Base-by-base conservation (phyloP, 1,140 invertebrate species). In the Drosophila sproati region DNA sequence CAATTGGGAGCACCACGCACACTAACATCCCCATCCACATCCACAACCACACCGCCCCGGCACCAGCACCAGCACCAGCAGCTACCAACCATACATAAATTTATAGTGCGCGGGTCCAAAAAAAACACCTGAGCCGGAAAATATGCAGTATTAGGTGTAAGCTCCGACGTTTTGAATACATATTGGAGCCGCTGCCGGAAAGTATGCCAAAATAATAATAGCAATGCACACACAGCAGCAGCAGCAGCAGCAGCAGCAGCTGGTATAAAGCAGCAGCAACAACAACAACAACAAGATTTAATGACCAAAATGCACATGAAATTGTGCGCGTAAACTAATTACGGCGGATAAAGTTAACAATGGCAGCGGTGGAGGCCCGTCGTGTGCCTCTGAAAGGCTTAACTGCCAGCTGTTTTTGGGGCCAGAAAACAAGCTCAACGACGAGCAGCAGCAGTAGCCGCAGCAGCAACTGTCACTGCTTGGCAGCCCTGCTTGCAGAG, bases 291-390 rank as follows among this genome's bases (percentile, higher is more conserved):
- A 78, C 67, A 71, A 80, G 78, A 73, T 81, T 88, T 85, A 81
- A 89, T 85, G 78, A 78, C 80, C 80, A 69, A 89, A 90, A 85
- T 85, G 85, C 85, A 89, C 86, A 89, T 90, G 85, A 89, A 89
- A 89, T 89, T 89, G 85, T 72, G 80, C 80, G 78, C 85, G 90
- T 89, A 89, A 89, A 89, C 85, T 89, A 89, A 89, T 89, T 89
- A 89, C 86, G 78, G 45, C 60, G 85, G 86, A 89, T 89, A 90
- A 89, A 85, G 78, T 89, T 89, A 89, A 89, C 85, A 89, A 90
- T 81, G 73, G 70, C 52, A 60, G 66, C 75, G 12, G 41, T 60
- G 54, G 41, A 12, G 45, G 43, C 52, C 47, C 54, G 45, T 43
- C 48, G 56, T 55, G 52, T 86, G 52, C 75, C 70, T 74, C 79